These are phyloP conservation scores for Etheostoma perlongum DNA, from an alignment of 2,797 vertebrate genomes.

Conservation along the genomic window DNA sequence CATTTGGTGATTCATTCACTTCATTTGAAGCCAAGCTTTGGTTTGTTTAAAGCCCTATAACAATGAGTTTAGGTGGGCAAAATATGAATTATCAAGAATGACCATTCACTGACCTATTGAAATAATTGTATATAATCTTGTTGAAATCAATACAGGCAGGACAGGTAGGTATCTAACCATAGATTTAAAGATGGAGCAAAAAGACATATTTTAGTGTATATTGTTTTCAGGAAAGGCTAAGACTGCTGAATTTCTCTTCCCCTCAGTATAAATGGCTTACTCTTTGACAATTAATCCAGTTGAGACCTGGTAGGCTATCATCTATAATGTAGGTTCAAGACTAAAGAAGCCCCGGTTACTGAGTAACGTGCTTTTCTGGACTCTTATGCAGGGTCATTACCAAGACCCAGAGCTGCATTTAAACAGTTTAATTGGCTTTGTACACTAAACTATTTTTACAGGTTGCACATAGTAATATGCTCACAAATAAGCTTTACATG, in stretches of 20 bases:
- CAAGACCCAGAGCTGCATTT: slow-evolving; percentile 13
- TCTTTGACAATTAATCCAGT: slow-evolving; percentile 15
- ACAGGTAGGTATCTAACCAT: background rate
- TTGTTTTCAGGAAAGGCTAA: background rate
- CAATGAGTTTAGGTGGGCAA: background rate
- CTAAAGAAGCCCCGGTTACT: slow-evolving; percentile 5
- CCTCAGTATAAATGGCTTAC: slow-evolving; percentile 6
- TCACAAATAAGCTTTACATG: slow-evolving; percentile 9
- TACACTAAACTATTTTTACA: slow-evolving; percentile 28
- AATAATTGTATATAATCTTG: slow-evolving; percentile 3
- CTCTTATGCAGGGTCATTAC: slow-evolving; percentile 10
- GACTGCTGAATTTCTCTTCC: background rate
- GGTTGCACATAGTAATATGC: slow-evolving; percentile 17
- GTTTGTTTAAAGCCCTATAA: slow-evolving; percentile 4
- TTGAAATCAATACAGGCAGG: background rate
- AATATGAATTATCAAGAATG: background rate
- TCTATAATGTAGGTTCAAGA: slow-evolving; percentile 41
- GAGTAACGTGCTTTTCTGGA: slow-evolving; percentile 31
- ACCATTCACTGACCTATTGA: background rate
- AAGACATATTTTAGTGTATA: slow-evolving; percentile 5
- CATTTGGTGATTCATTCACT: slow-evolving; percentile 13
- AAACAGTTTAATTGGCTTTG: slow-evolving; percentile 18
- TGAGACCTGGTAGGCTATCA: slow-evolving; percentile 1
- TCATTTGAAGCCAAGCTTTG: background rate
- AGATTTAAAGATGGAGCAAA: background rate